Evolutionary conservation across 1,140 invertebrate species (phyloP).

Genomic region (Drosophila saltans): DNA sequence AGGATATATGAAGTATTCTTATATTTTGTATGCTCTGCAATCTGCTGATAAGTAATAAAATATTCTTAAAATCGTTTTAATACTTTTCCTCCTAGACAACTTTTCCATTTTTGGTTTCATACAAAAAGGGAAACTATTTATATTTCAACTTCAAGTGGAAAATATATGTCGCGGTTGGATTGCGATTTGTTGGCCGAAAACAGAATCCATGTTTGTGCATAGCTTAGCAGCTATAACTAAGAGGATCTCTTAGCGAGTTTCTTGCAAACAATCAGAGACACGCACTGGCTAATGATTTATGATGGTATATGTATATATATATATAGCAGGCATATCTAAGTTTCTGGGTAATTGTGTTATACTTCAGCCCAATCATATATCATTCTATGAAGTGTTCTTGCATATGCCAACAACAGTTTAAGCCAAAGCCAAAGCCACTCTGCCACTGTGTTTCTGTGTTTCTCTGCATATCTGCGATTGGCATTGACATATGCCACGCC

Average conservation of each 20-base stretch:
- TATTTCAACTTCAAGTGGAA: no score
- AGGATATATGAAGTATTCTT: no score
- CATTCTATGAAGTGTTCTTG: constrained; percentile 66
- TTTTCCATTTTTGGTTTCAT: no score
- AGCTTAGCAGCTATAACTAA: not conserved
- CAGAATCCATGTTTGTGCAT: constrained; percentile 4
- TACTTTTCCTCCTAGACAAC: no score
- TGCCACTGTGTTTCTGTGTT: constrained; percentile 4
- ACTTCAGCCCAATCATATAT: constrained; percentile 56
- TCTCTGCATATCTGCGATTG: constrained; percentile 44
- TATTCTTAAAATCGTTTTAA: no score
- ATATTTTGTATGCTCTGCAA: no score
- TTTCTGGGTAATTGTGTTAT: constrained; percentile 59
- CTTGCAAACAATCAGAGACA: constrained; percentile 16
- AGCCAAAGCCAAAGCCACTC: constrained; percentile 33
- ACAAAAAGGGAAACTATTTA: no score
- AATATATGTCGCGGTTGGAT: not conserved
- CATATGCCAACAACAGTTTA: constrained; percentile 63
- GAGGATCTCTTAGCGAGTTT: not conserved
- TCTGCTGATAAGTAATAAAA: no score
- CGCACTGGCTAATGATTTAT: constrained; percentile 63
- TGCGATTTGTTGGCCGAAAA: not conserved
- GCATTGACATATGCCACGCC: constrained; percentile 72
- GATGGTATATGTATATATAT: not conserved
- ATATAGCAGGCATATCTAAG: constrained; percentile 31